Conservation (phyloP, 2,797 vertebrate genomes). For the Sebastes nivosus region DNA sequence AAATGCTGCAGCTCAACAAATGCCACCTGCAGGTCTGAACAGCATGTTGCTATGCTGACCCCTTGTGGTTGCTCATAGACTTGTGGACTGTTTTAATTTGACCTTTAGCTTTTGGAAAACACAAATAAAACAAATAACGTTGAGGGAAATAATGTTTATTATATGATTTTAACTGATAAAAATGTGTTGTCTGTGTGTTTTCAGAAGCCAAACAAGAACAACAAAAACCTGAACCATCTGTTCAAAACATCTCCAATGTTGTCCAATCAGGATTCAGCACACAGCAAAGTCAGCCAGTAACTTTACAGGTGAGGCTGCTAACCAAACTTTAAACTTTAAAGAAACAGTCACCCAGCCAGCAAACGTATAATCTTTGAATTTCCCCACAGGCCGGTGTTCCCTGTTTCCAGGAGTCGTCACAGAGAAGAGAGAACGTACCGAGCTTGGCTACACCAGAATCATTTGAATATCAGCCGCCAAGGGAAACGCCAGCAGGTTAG, state of each 20-base stretch:
- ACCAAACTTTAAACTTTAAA: not conserved
- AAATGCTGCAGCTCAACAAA: not conserved
- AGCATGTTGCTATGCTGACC: conserved; percentile 38
- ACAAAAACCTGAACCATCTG: not conserved
- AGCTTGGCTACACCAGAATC: conserved; percentile 23
- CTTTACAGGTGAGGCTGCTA: conserved; percentile 55
- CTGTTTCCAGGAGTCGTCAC: conserved; percentile 18
- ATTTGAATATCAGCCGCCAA: conserved; percentile 20
- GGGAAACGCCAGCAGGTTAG: conserved; percentile 54
- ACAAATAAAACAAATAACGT: not conserved
- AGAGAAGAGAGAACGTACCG: not conserved
- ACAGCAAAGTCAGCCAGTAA: conserved; percentile 13
- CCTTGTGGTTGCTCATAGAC: conserved; percentile 29
- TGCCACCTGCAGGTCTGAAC: conserved; percentile 60
- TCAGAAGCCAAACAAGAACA: conserved; percentile 54
- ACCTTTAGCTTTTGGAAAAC: not conserved
- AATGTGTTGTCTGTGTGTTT: not conserved
- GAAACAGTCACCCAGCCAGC: rapidly evolving
- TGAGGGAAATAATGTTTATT: not conserved
- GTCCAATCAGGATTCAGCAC: conserved; percentile 24
- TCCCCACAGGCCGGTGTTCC: conserved; percentile 25
- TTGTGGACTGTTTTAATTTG: rapidly evolving
- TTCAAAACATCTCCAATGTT: not conserved
- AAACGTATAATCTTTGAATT: not conserved
- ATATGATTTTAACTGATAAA: not conserved